A percentile compares a stretch with the other conserved stretches of the same genome.
phyloP scores from a whole-genome alignment of 2,888 invertebrate species.

The Drosophila monieri region DNA sequence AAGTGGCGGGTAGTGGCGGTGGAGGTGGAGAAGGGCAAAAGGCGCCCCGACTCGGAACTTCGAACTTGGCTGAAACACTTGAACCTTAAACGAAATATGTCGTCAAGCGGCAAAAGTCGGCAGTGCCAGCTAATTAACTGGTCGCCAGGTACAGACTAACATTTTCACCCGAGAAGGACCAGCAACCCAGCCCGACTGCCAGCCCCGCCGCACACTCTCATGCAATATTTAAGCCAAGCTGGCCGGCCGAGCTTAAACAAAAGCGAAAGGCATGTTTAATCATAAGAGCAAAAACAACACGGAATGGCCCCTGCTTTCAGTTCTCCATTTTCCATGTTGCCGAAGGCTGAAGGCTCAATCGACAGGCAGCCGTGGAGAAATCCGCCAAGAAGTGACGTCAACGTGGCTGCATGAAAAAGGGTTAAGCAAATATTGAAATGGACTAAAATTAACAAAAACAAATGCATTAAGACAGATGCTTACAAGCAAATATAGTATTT shows the following conservation, averaged over 20 bases:
- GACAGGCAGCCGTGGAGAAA: constrained; percentile 37
- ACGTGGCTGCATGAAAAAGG: constrained; percentile 60
- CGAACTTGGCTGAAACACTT: constrained; percentile 61
- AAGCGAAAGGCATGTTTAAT: constrained; percentile 78
- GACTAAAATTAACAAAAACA: constrained; percentile 38
- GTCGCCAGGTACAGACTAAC: constrained; percentile 68
- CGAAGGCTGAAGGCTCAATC: constrained; percentile 54
- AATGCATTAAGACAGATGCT: constrained; percentile 12
- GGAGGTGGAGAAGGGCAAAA: constrained; percentile 6
- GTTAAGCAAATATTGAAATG: constrained; percentile 79
- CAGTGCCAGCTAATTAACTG: constrained; percentile 75
- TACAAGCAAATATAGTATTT: too few relatives aligned
- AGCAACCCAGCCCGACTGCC: neutral
- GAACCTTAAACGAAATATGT: constrained; percentile 76
- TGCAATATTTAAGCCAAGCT: constrained; percentile 72
- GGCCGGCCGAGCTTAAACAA: constrained; percentile 69
- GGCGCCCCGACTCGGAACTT: constrained; percentile 41
- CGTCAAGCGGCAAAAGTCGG: constrained; percentile 73
- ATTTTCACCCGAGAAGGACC: constrained; percentile 11
- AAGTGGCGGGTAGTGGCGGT: constrained; percentile 1
- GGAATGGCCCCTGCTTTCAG: constrained; percentile 50
- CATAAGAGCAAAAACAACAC: constrained; percentile 78
- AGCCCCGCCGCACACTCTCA: constrained; percentile 47
- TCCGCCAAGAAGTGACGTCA: constrained; percentile 30
- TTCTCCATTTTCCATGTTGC: constrained; percentile 44